phyloP scores from a whole-genome alignment of 2,113 vertebrate genomes.

The Cyphomyrus plagiostoma region DNA sequence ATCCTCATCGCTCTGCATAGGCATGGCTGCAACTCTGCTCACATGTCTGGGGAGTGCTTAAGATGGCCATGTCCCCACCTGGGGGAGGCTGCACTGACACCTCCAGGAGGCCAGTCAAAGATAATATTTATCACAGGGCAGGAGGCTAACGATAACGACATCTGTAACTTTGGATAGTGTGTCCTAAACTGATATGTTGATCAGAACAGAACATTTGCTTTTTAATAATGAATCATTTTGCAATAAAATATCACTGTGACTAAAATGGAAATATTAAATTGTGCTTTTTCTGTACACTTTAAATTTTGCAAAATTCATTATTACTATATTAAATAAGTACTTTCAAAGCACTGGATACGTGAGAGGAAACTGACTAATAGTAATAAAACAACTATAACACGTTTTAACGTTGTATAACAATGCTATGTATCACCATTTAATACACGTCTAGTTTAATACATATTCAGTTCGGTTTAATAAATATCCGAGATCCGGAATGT shows the following conservation, averaged over 20 bases:
- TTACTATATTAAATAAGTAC: background rate
- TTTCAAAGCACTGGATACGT: background rate
- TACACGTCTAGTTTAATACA: background rate
- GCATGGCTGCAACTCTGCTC: background rate
- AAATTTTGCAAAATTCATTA: background rate
- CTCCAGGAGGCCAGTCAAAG: background rate
- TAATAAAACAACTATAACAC: background rate
- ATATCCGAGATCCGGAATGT: background rate
- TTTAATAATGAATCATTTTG: background rate
- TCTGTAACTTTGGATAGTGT: background rate
- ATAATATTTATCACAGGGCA: background rate
- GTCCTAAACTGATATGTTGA: background rate
- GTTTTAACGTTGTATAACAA: background rate
- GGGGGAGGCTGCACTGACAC: background rate
- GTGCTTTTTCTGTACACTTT: background rate
- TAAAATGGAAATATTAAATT: background rate
- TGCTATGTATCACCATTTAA: background rate
- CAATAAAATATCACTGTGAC: background rate
- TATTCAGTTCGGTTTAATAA: background rate
- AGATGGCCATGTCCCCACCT: background rate
- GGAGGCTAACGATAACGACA: background rate
- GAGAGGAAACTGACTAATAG: background rate
- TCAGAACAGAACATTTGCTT: background rate
- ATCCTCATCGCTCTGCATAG: background rate
- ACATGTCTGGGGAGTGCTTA: background rate